Evolutionary conservation across 92 coral and sea anemone species (phyloP).

Genomic region (Palythoa grandis): DNA sequence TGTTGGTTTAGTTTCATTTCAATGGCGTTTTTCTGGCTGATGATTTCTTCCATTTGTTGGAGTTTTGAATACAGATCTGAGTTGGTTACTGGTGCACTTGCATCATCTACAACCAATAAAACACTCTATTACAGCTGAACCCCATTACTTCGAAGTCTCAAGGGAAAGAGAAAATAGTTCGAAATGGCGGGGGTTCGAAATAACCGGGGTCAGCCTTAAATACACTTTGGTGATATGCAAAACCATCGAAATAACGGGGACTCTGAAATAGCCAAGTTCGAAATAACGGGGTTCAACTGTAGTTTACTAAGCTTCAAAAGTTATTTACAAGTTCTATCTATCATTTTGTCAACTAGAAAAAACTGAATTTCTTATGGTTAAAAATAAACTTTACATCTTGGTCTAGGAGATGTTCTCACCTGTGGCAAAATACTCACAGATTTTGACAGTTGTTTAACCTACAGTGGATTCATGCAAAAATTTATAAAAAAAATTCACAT

Average conservation of each 20-base stretch:
- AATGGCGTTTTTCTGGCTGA: slow-evolving; percentile 68
- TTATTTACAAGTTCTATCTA: background rate
- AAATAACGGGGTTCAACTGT: too few species aligned
- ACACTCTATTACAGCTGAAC: background rate
- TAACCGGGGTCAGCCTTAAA: too few species aligned
- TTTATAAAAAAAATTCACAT: background rate
- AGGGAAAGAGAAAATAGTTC: too few species aligned
- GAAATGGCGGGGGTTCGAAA: too few species aligned
- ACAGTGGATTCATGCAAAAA: too few species aligned
- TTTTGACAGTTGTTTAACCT: background rate
- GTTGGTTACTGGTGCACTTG: slow-evolving; percentile 28
- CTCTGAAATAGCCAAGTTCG: too few species aligned
- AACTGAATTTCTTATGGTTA: background rate
- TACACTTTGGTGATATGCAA: too few species aligned
- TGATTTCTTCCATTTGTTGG: slow-evolving; percentile 76
- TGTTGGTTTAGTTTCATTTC: slow-evolving; percentile 75
- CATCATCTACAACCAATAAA: slow-evolving; percentile 23
- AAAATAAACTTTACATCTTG: background rate
- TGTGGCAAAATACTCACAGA: background rate
- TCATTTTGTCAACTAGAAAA: background rate
- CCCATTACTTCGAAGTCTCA: too few species aligned
- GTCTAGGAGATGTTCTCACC: background rate
- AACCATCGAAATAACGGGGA: too few species aligned
- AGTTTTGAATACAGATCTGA: slow-evolving; percentile 64
- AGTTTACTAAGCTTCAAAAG: background rate